Percentiles rank a stretch among this genome's conserved stretches.
Evolutionary conservation across 2,888 invertebrate genomes (phyloP).

Genomic region (Leptinotarsa peninsularis): DNA sequence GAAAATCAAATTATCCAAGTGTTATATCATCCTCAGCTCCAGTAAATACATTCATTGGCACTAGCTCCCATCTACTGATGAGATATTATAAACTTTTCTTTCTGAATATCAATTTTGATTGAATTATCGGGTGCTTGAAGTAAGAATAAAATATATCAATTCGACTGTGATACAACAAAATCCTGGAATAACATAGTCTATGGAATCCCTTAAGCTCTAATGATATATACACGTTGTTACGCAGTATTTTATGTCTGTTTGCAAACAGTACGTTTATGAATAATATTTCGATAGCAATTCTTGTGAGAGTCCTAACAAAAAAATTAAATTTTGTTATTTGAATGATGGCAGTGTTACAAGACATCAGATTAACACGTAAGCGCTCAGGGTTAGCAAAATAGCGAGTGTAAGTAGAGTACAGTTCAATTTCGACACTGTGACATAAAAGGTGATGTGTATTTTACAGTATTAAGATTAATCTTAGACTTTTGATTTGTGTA

Average conservation of each 20-base stretch:
- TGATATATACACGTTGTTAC: conserved; percentile 53
- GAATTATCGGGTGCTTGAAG: conserved; percentile 7
- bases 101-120: conserved; percentile 1
- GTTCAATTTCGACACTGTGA: too few relatives aligned
- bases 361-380: neutral
- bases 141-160: neutral
- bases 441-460: too few relatives aligned
- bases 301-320: neutral
- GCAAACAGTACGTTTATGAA: neutral
- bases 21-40: conserved; percentile 32
- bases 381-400: too few relatives aligned
- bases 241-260: conserved; percentile 34
- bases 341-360: conserved; percentile 4
- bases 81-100: neutral
- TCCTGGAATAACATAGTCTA: conserved; percentile 43
- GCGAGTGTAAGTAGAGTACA: too few relatives aligned
- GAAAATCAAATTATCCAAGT: conserved; percentile 7
- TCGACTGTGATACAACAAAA: conserved; percentile 22
- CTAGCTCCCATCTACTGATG: conserved; percentile 9
- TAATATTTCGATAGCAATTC: neutral
- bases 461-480: too few relatives aligned
- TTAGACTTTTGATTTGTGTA: too few relatives aligned
- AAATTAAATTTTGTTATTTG: neutral
- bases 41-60: conserved; percentile 37
- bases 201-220: conserved; percentile 57